A percentile compares a stretch with the other conserved stretches of the same genome.
phyloP scores from a whole-genome alignment of 2,888 invertebrate species.

The Micropterix aruncella region DNA sequence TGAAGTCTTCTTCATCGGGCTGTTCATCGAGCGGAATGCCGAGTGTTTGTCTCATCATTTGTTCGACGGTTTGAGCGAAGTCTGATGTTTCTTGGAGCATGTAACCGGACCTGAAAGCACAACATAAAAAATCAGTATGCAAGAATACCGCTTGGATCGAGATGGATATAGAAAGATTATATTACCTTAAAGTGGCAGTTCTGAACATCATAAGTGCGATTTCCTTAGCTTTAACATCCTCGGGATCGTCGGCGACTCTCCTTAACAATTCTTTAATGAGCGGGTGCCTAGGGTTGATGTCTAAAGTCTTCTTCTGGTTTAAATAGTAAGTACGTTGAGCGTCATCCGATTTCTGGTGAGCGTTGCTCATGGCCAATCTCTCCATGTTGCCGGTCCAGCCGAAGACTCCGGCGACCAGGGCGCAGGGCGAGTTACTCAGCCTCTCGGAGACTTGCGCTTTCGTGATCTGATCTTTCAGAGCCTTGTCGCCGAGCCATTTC shows the following conservation, averaged over 20 bases:
- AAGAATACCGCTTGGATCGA: background rate
- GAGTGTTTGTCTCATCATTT: slow-evolving; percentile 69
- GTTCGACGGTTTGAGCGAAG: slow-evolving; percentile 85
- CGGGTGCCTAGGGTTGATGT: slow-evolving; percentile 96
- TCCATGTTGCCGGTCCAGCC: slow-evolving; percentile 99
- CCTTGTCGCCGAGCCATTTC: slow-evolving; percentile 76
- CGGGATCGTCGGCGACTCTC: slow-evolving; percentile 63
- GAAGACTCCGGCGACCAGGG: slow-evolving; percentile 89
- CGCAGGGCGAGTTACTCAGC: slow-evolving; percentile 85
- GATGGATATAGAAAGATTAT: background rate
- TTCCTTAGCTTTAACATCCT: slow-evolving; percentile 63
- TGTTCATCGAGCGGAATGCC: slow-evolving; percentile 65
- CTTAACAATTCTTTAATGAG: slow-evolving; percentile 81
- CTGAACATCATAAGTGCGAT: slow-evolving; percentile 84
- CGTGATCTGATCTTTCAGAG: slow-evolving; percentile 59
- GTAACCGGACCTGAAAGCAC: slow-evolving; percentile 58
- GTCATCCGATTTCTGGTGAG: slow-evolving; percentile 90
- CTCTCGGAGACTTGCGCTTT: slow-evolving; percentile 81
- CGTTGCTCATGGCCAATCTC: slow-evolving; percentile 85
- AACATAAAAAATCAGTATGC: background rate
- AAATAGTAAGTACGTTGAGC: slow-evolving; percentile 80
- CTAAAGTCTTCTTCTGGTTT: slow-evolving; percentile 90
- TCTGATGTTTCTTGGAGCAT: slow-evolving; percentile 73
- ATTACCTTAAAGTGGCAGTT: slow-evolving; percentile 70
- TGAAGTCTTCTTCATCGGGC: slow-evolving; percentile 26